Conservation (phyloP, 1,140 invertebrate species). For the Metaphire vulgaris region DNA sequence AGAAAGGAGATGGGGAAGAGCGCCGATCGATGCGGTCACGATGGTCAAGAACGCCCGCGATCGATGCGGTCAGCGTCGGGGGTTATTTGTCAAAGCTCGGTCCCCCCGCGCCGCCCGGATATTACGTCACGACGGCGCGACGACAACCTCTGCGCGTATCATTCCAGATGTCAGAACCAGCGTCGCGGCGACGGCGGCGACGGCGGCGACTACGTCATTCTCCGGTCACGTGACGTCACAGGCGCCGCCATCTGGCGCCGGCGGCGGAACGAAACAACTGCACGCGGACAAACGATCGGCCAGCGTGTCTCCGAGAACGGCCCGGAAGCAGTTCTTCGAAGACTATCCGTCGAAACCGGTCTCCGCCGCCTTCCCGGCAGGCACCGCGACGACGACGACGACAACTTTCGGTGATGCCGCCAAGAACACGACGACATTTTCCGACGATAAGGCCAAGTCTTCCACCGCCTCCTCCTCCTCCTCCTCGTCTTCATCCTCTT, state of each 20-base stretch:
- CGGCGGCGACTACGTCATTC: no score
- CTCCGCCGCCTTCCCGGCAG: background rate
- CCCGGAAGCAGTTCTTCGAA: slow-evolving; percentile 15
- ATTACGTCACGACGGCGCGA: background rate
- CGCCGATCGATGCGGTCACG: no score
- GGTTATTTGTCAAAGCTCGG: no score
- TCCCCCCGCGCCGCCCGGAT: background rate
- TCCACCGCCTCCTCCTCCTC: no score
- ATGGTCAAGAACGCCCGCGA: slow-evolving; percentile 17
- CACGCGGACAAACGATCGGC: background rate
- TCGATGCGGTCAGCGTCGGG: background rate
- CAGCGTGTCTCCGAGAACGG: slow-evolving; percentile 16
- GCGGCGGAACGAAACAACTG: slow-evolving; percentile 8
- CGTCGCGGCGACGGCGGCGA: background rate
- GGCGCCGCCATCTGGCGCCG: slow-evolving; percentile 9
- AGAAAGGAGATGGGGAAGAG: background rate
- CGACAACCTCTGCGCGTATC: background rate
- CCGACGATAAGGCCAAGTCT: background rate
- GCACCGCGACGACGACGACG: background rate
- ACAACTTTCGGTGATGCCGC: background rate
- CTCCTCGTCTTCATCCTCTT: background rate
- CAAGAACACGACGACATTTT: background rate
- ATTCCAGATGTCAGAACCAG: slow-evolving; percentile 4
- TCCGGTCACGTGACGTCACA: background rate
- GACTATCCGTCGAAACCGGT: background rate